Evolutionary conservation across 2,888 invertebrate genomes (phyloP), one percentile per base, ranked within the genome.

Genomic region (Zygothrica quintamaculata): DNA sequence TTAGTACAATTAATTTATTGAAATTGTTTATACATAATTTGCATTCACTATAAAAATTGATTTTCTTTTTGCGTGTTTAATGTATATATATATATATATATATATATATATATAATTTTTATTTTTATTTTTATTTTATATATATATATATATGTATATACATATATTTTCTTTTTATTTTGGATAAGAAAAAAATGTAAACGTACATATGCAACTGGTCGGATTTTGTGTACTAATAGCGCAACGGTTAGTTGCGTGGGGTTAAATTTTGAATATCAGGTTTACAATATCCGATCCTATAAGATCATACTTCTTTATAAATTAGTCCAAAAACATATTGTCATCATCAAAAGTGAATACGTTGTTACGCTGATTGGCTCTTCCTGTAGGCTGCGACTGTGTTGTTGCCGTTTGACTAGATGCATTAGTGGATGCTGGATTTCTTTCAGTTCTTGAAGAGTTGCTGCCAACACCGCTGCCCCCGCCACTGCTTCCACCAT

Each of bases 341-440:
- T 89, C 90, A 65, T 91, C 90, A 44, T 91, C 91, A 70, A 88
- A 90, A 58, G 88, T 88, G 59, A 90, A 89, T 40, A 88, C 75
- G 59, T 89, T 90, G 51, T 84, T 84, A 40, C 76, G 81, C 34
- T 37, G 67, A 25, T 47, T 29, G 50, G 44, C 1, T 43, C 33
- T 29, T 46, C 59, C 48, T 64, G 53, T 34, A 50, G 43, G 39
- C 26, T 34, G 56, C 18, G 56, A 16, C 44, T 53, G 69, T n/a
- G 65, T 12, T 13, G 51, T 3, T 29, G 58, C 16, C 12, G 60
- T 71, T 55, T 76, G 72, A 76, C 77, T 73, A 73, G 72, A 51
- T 55, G 55, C 37, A 22, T 59, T 62, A 11, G 15, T 16, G 53
- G 55, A 43, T 31, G 42, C 52, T 12, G 62, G 26, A 8, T 69